phyloP scores from a whole-genome alignment of 2,113 vertebrate species.

The Bostrychus sinensis region DNA sequence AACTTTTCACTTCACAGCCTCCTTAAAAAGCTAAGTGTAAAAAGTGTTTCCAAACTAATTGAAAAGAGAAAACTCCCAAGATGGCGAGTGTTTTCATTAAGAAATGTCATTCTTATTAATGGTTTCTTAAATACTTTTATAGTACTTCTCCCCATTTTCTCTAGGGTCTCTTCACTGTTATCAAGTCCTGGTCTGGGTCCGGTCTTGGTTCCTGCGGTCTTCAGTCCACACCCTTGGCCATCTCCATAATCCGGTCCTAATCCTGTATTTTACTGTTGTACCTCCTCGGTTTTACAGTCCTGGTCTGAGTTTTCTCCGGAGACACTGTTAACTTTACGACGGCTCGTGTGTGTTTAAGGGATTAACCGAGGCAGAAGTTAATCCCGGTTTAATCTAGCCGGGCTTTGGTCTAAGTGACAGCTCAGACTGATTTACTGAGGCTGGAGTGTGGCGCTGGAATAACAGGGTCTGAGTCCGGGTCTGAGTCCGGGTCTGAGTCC shows the following conservation, averaged over 20 bases:
- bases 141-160: too few species aligned
- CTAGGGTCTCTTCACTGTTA: too few species aligned
- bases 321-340: not conserved
- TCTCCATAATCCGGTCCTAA: not conserved
- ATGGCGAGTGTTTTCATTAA: too few species aligned
- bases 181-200: too few species aligned
- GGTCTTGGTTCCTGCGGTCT: too few species aligned
- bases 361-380: conserved; percentile 2
- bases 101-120: too few species aligned
- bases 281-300: not conserved
- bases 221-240: too few species aligned
- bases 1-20: too few species aligned
- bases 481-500: not conserved
- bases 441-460: not conserved
- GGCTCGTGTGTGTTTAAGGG: not conserved
- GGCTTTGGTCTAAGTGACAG: conserved; percentile 10
- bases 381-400: conserved; percentile 6
- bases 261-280: not conserved
- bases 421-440: not conserved
- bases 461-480: not conserved
- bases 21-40: too few species aligned
- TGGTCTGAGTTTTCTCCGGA: not conserved
- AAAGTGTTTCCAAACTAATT: too few species aligned
- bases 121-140: too few species aligned
- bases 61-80: too few species aligned